These are phyloP conservation scores for Ephydatia muelleri DNA, from an alignment of 37 sponge, comb jelly and placozoan species.

Conservation along the genomic window DNA sequence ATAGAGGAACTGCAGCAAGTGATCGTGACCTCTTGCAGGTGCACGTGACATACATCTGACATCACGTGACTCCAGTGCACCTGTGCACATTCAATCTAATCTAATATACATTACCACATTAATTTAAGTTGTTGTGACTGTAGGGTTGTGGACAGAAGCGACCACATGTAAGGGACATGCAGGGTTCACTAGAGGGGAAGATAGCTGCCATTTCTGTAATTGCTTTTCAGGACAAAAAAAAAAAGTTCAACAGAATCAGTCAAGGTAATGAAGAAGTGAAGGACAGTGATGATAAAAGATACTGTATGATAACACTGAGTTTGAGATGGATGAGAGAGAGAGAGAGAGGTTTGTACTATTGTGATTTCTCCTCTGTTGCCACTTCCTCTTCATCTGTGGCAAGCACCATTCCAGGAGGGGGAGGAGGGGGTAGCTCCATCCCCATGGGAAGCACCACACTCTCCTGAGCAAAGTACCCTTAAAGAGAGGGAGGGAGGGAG, in stretches of 20 bases:
- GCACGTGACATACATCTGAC: conserved; percentile 23
- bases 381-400: not conserved
- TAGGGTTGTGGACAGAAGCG: no score
- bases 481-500: not conserved
- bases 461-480: conserved; percentile 66
- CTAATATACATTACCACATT: not conserved
- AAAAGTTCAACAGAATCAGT: not conserved
- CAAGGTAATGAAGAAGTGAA: not conserved
- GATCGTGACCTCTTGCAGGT: conserved; percentile 44
- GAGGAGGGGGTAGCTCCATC: not conserved
- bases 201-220: not conserved
- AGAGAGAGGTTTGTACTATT: not conserved
- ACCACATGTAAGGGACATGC: not conserved
- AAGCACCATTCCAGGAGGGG: not conserved
- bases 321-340: not conserved
- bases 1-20: conserved; percentile 37
- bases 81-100: not conserved
- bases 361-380: not conserved
- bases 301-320: not conserved
- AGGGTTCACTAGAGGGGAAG: not conserved
- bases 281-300: not conserved
- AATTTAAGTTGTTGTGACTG: not conserved
- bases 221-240: not conserved
- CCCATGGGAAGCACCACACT: not conserved
- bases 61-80: not conserved